Conservation (phyloP, 64 coral and sea anemone species). For the Anthopleura sola region DNA sequence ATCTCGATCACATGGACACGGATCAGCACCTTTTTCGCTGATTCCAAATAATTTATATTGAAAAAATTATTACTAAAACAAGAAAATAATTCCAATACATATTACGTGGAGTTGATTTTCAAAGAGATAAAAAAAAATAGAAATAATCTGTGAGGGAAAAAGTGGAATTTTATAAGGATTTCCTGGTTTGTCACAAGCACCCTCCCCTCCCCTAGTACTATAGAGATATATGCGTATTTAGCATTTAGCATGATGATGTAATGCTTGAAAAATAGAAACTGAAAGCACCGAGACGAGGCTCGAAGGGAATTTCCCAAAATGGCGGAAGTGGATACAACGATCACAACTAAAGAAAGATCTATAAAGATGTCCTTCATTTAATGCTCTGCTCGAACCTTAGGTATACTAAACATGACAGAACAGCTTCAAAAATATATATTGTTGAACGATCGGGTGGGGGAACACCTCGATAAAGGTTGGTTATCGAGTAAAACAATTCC, state of each 20-base stretch:
- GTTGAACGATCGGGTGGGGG: conserved; percentile 37
- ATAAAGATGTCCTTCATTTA: neutral
- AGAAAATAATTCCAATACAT: no score
- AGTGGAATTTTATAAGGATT: neutral
- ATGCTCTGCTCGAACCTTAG: neutral
- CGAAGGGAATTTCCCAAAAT: neutral
- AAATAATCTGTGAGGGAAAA: no score
- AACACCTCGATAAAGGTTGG: neutral
- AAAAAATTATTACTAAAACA: no score
- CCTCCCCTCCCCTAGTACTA: neutral
- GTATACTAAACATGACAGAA: conserved; percentile 35
- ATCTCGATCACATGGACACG: no score
- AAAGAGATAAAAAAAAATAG: no score
- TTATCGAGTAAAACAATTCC: neutral
- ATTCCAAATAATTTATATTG: no score
- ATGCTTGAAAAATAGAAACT: neutral
- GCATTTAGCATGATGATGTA: neutral
- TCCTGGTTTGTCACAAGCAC: neutral
- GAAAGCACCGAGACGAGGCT: neutral
- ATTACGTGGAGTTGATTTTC: no score
- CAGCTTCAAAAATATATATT: conserved; percentile 56
- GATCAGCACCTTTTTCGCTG: no score
- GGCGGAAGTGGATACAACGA: neutral
- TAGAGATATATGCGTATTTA: neutral
- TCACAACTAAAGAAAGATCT: neutral